phyloP scores from a whole-genome alignment of 2,888 invertebrate genomes.

The Ochropleura plecta region DNA sequence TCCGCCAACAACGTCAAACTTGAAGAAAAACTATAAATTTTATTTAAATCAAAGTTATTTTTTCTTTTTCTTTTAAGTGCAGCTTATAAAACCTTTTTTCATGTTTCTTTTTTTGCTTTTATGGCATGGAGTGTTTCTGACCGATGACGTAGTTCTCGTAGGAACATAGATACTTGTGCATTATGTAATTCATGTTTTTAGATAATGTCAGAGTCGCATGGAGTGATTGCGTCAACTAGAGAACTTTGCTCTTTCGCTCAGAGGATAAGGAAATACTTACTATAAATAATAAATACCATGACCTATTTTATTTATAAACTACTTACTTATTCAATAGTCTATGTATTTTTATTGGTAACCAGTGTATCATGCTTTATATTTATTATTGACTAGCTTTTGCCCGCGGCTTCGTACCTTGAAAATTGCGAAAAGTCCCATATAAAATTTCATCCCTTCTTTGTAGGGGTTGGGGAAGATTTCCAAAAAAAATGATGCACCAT shows the following conservation, averaged over 20 bases:
- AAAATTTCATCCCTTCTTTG: too few relatives aligned
- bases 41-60: not conserved
- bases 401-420: too few relatives aligned
- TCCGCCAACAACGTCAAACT: too few relatives aligned
- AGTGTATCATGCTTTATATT: not conserved
- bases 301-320: slow-evolving; percentile 28
- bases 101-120: not conserved
- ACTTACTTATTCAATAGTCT: not conserved
- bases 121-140: not conserved
- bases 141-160: not conserved
- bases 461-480: too few relatives aligned
- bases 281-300: slow-evolving; percentile 4
- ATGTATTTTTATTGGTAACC: not conserved
- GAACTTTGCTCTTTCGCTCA: slow-evolving; percentile 30
- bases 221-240: slow-evolving; percentile 4
- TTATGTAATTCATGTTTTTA: not conserved
- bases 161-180: not conserved
- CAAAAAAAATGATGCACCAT: too few relatives aligned
- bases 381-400: too few relatives aligned
- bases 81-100: too few relatives aligned
- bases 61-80: not conserved
- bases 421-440: too few relatives aligned
- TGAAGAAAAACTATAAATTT: too few relatives aligned
- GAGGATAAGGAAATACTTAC: slow-evolving; percentile 29
- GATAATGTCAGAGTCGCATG: not conserved